Evolutionary conservation across 2,113 vertebrate species (phyloP).

Genomic region (Syngnathus scovelli): DNA sequence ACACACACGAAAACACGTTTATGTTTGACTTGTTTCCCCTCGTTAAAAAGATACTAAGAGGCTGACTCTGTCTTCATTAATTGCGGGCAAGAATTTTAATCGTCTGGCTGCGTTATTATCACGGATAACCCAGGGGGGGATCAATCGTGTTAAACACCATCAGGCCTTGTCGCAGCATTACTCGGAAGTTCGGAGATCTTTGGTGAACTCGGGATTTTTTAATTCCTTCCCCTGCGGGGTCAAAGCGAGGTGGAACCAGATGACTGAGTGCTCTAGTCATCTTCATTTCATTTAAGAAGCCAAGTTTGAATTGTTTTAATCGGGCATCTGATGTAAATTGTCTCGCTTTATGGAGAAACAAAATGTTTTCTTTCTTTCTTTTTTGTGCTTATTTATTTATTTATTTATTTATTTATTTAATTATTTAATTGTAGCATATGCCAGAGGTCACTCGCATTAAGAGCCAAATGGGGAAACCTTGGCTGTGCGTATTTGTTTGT

Average conservation of each 20-base stretch:
- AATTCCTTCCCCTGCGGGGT: not conserved
- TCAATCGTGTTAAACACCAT: not conserved
- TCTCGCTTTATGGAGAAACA: too few species aligned
- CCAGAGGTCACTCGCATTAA: not conserved
- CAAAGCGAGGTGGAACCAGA: not conserved
- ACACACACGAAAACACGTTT: not conserved
- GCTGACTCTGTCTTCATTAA: constrained; percentile 3
- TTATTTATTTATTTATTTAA: too few species aligned
- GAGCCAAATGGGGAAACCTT: constrained; percentile 23
- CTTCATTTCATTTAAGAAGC: not conserved
- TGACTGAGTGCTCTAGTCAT: not conserved
- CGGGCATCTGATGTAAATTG: too few species aligned
- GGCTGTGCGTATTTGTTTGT: constrained; percentile 15
- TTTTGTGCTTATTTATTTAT: too few species aligned
- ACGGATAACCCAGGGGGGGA: not conserved
- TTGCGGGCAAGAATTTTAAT: not conserved
- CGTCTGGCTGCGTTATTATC: not conserved
- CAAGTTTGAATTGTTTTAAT: too few species aligned
- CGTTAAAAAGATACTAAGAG: not conserved
- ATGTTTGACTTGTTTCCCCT: not conserved
- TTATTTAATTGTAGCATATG: too few species aligned
- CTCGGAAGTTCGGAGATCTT: not conserved
- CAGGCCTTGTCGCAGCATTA: not conserved
- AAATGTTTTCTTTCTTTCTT: too few species aligned
- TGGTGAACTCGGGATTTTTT: not conserved